Evolutionary conservation across 2,797 vertebrate species (phyloP), one percentile per base, ranked within the genome.

Genomic region (Micromesistius poutassou): DNA sequence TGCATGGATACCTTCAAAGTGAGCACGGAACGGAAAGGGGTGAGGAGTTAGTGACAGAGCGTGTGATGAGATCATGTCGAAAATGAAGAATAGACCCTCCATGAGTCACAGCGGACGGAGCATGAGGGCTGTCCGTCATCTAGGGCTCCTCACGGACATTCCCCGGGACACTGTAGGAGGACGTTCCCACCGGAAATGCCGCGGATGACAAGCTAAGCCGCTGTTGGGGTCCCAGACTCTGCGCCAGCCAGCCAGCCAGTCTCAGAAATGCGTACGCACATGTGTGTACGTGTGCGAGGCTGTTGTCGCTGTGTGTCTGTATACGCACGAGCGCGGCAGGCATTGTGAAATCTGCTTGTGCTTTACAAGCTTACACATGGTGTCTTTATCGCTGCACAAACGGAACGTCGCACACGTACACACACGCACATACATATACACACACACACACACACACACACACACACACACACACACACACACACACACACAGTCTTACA

Each of bases 401-500:
- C 75, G 74, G 79, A 78, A 72, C 42, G 40, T 13, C 38, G 14
- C 30, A 70, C n/a, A 19, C 62, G 28, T 31, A 31, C 70, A 31
- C 74, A 33, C 30, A 62, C 16, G 33, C 31, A 62, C 50, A 33
- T 38, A n/a, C 30, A 25, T n/a, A 35, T 22, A 22, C 2, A 12
- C 78, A 78, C 82, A 62, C 46, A 30, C 6, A 74, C 71, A 77
- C 78, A 76, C 66, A 80, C 33, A 30, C 75, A 36, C 72, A 73
- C 68, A 73, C 74, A 78, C 76, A 71, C 82, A 79, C 78, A 77
- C 76, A 75, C 75, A 71, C 81, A 71, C 70, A 74, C 80, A 75
- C 75, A 74, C 83, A 76, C 73, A 73, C 76, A 84, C 71, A 31
- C 70, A 76, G 70, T 79, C 72, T 71, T 81, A 30, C 91, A 92